Evolutionary conservation across 2,888 invertebrate genomes (phyloP).

Genomic region (Cephonodes hylas): DNA sequence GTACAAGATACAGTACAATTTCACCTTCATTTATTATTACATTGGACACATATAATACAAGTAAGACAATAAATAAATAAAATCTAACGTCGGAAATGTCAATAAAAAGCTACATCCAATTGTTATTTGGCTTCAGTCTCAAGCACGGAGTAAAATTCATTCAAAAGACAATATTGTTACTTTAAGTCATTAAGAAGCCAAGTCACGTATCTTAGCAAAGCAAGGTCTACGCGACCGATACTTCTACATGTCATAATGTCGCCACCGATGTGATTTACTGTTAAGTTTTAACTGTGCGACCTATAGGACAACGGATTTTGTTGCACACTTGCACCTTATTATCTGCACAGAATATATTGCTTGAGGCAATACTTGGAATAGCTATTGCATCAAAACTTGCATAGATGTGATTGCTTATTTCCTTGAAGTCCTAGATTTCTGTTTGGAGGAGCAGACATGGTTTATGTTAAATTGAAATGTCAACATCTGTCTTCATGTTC

Average conservation of each 20-base stretch:
- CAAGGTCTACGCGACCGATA: conserved; percentile 62
- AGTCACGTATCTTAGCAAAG: conserved; percentile 64
- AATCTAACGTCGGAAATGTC: not conserved
- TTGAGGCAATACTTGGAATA: not conserved
- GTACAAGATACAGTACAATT: not conserved
- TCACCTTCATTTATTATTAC: not conserved
- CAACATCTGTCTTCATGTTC: conserved; percentile 39
- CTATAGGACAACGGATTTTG: not conserved
- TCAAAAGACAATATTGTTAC: conserved; percentile 42
- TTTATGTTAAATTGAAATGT: conserved; percentile 32
- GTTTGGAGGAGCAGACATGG: conserved; percentile 17
- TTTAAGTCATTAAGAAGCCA: conserved; percentile 48
- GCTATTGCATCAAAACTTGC: not conserved
- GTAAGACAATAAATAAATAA: not conserved
- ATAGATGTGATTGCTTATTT: not conserved
- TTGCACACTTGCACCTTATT: not conserved
- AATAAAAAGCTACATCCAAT: not conserved
- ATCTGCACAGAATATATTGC: not conserved
- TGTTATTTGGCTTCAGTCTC: not conserved
- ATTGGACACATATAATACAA: not conserved
- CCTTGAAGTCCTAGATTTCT: not conserved
- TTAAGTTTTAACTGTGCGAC: conserved; percentile 37
- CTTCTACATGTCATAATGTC: conserved; percentile 60
- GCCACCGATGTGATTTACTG: conserved; percentile 55
- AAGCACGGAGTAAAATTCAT: conserved; percentile 30